phyloP scores from a whole-genome alignment of 37 sponge, comb jelly and placozoan genomes.

The Eunapius fragilis region DNA sequence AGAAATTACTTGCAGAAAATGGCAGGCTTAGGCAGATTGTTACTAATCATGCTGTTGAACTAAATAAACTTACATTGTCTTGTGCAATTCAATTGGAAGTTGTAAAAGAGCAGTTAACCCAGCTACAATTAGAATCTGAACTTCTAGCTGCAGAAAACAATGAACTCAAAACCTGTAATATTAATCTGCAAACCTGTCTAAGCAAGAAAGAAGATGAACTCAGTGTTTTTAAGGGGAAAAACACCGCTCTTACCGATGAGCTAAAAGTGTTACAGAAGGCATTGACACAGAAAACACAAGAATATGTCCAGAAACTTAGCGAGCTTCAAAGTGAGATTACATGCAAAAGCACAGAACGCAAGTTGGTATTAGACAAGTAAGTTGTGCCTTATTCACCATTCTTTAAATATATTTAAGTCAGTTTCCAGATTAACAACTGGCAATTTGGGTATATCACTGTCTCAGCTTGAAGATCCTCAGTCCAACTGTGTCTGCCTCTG shows the following conservation, averaged over 20 bases:
- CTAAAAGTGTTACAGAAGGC: conserved; percentile 9
- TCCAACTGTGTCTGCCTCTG: neutral
- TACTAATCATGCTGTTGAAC: conserved; percentile 30
- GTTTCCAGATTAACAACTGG: neutral
- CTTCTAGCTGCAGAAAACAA: conserved; percentile 32
- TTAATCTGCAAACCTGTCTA: conserved; percentile 1
- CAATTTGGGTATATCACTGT: neutral
- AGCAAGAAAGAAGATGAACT: conserved; percentile 21
- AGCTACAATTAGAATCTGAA: conserved; percentile 7
- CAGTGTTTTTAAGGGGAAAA: neutral
- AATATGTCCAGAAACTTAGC: conserved; percentile 15
- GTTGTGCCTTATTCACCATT: neutral
- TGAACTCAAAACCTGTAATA: conserved; percentile 34
- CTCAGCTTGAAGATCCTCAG: neutral
- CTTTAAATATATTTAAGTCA: neutral
- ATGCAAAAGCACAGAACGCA: conserved; percentile 29
- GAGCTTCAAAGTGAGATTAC: conserved; percentile 33
- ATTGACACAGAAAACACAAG: conserved; percentile 16
- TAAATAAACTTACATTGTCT: conserved; percentile 10
- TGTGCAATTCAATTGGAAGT: conserved; percentile 34
- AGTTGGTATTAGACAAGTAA: conserved; percentile 43
- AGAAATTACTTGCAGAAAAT: conserved; percentile 12
- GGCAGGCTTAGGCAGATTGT: neutral
- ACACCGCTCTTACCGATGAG: conserved; percentile 10
- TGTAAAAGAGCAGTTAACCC: conserved; percentile 27